Conservation (phyloP, 2,797 vertebrate species). For the Limnodromus scolopaceus region DNA sequence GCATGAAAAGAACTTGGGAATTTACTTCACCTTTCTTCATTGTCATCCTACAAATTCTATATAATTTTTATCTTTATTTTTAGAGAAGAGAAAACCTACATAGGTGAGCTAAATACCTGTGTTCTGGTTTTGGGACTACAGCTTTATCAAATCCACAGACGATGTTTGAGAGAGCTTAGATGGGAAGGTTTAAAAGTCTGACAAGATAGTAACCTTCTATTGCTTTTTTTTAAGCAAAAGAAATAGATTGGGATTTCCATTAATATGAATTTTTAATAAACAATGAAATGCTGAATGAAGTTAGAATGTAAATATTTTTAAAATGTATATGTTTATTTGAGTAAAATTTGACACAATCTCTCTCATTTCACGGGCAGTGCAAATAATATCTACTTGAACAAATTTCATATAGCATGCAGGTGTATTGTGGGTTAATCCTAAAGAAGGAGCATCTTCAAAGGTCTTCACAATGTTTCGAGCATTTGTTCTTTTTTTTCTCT, state of each 20-base stretch:
- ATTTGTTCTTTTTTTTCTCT: constrained; percentile 39
- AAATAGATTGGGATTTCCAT: neutral
- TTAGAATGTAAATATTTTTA: constrained; percentile 46
- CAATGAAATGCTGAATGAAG: constrained; percentile 35
- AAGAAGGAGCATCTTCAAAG: constrained; percentile 43
- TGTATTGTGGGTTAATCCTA: constrained; percentile 46
- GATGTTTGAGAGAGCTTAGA: neutral
- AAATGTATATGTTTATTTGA: constrained; percentile 46
- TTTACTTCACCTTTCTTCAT: neutral
- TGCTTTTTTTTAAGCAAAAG: neutral
- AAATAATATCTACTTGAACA: constrained; percentile 10
- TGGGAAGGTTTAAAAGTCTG: neutral
- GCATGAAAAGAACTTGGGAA: neutral
- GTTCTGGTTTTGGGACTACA: neutral
- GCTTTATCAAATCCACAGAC: neutral
- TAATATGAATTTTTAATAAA: constrained; percentile 47
- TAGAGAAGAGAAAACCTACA: neutral
- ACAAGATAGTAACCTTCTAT: neutral
- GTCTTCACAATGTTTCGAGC: constrained; percentile 25
- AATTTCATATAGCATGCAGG: constrained; percentile 26
- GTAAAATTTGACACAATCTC: neutral
- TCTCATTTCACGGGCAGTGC: constrained; percentile 28
- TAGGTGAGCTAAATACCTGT: neutral
- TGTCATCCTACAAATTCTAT: neutral
- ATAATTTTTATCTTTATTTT: neutral